Base-by-base conservation (phyloP, 1,140 invertebrate species). In the Phortica variegata region DNA sequence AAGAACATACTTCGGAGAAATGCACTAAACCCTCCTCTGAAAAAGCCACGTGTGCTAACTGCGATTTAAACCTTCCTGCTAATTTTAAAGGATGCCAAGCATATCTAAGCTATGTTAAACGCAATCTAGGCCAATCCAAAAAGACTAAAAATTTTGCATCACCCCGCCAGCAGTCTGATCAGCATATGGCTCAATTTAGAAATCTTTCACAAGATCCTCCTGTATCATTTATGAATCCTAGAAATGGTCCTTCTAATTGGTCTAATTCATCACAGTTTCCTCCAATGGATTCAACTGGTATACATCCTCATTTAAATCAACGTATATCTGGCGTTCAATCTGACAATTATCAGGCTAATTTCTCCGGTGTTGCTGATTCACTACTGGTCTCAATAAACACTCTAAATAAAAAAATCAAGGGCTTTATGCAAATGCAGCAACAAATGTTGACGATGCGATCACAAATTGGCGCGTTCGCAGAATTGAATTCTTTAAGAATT, bases 51-150 rank as follows among this genome's bases (percentile, higher is more conserved):
- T 46, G 43, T 13, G 10, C 31, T 7, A 33, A 37, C 34, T 46
- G 43, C 38, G 33, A 12, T 33, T 33, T 20, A 10, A 29, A 18
- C n/a, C 34, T 47, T 33, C 31, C 16, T 12, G 45, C 40, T 12
- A 39, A 19, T 18, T 52, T 47, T 19, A 52, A 52, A 10, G 44
- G 50, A 23, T 52, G 19, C 26, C 15, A 52, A 15, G 33, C 26
- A 36, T 47, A 43, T 8, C 44, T 43, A 7, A 36, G 43, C 13
- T 52, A 39, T 18, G 33, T 43, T 17, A 16, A 34, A 29, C 39
- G 39, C n/a, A n/a, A 43, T n/a, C n/a, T n/a, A n/a, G n/a, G n/a
- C n/a, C n/a, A n/a, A n/a, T 47, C 44, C 16, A 43, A 43, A 33
- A 26, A 42, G n/a, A 17, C 34, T n/a, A 3, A 3, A 12, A 43